Percentiles rank a stretch among this genome's conserved stretches.
These are phyloP conservation scores for Arizona elegans DNA, from an alignment of 2,113 vertebrate species.

Conservation along the genomic window DNA sequence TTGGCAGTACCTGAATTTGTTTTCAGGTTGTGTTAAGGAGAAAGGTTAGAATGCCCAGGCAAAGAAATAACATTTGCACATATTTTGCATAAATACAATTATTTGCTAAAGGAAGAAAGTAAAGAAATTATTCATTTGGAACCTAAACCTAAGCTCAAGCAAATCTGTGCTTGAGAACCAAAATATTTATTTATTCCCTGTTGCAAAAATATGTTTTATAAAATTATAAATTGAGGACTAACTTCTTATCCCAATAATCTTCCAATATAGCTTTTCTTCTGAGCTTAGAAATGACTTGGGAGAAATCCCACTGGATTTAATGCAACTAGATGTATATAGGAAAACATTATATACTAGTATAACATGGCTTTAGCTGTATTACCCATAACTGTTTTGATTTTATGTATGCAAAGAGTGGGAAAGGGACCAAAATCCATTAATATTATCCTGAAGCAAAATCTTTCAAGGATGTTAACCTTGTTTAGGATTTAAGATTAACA, in stretches of 20 bases:
- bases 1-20: conserved; percentile 2
- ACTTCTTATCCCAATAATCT: not conserved
- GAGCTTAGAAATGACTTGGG: not conserved
- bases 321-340: no score
- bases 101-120: not conserved
- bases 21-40: not conserved
- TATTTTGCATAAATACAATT: not conserved
- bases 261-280: not conserved
- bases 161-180: not conserved
- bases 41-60: not conserved
- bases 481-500: not conserved
- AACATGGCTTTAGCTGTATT: not conserved
- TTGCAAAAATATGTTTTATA: not conserved
- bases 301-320: not conserved
- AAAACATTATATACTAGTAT: not conserved
- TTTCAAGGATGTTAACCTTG: not conserved
- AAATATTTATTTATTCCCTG: not conserved
- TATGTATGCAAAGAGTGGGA: not conserved
- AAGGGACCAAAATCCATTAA: not conserved
- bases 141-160: not conserved
- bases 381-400: not conserved
- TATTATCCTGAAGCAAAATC: not conserved
- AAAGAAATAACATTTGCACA: not conserved
- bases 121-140: not conserved
- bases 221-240: not conserved